Conservation (phyloP, 1,140 invertebrate species). For the Rhysida immarginata region DNA sequence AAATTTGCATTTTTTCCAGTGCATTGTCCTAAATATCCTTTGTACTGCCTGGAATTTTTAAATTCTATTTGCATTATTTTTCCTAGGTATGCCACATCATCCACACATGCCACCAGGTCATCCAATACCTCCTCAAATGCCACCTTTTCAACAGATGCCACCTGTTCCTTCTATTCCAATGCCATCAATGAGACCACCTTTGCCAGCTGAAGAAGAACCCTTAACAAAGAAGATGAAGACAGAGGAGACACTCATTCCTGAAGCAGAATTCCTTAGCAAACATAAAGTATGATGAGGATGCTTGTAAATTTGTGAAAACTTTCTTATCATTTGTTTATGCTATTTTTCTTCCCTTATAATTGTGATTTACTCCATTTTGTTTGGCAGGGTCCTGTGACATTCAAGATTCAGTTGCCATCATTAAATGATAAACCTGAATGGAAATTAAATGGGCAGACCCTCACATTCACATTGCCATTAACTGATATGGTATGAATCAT, state of each 20-base stretch:
- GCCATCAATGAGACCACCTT: slow-evolving; percentile 5
- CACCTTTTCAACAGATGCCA: slow-evolving; percentile 16
- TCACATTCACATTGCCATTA: slow-evolving; percentile 61
- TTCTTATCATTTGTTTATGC: no score
- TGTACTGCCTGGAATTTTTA: no score
- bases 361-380: no score
- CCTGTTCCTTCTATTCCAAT: slow-evolving; percentile 12
- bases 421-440: slow-evolving; percentile 84
- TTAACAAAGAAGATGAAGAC: slow-evolving; percentile 72
- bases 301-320: no score
- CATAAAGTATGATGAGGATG: slow-evolving; percentile 35
- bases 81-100: slow-evolving; percentile 17
- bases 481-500: slow-evolving; percentile 42
- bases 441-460: slow-evolving; percentile 80
- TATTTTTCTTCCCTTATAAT: no score
- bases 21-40: no score
- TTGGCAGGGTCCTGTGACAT: slow-evolving; percentile 52
- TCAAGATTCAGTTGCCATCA: slow-evolving; percentile 60
- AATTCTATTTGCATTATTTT: no score
- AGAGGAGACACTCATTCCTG: slow-evolving; percentile 82
- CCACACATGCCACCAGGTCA: slow-evolving; percentile 22
- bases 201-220: slow-evolving; percentile 56
- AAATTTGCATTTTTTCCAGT: no score
- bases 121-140: no score
- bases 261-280: slow-evolving; percentile 59